These are phyloP conservation scores for Catocala fraxini DNA, from an alignment of 2,888 invertebrate genomes.

Conservation along the genomic window DNA sequence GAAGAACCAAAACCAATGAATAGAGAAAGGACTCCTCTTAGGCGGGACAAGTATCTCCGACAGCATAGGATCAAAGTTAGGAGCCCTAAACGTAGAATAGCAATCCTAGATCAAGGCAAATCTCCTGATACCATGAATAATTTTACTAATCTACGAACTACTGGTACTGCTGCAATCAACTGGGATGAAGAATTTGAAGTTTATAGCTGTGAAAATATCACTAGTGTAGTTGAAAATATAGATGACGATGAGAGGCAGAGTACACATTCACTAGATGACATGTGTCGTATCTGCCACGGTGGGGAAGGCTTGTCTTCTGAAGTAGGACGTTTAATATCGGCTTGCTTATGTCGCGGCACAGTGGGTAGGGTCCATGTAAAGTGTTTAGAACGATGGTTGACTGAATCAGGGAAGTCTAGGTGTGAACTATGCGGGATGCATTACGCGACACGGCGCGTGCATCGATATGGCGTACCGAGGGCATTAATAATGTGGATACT, in stretches of 20 bases:
- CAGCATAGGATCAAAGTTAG: conserved; percentile 77
- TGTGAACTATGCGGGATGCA: conserved; percentile 92
- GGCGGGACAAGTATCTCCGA: conserved; percentile 62
- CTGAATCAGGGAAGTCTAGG: conserved; percentile 90
- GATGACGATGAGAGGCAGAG: conserved; percentile 63
- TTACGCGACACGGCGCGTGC: conserved; percentile 89
- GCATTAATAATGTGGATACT: conserved; percentile 89
- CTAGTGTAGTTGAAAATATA: conserved; percentile 38
- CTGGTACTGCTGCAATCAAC: conserved; percentile 60
- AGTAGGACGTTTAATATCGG: conserved; percentile 75
- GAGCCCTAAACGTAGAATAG: conserved; percentile 69
- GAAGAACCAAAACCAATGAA: conserved; percentile 24
- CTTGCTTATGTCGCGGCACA: conserved; percentile 88
- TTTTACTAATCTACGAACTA: conserved; percentile 33
- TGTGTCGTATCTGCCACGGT: conserved; percentile 84
- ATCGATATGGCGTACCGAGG: conserved; percentile 86
- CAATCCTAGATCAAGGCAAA: conserved; percentile 53
- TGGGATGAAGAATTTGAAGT: conserved; percentile 60
- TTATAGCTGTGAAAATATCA: conserved; percentile 35
- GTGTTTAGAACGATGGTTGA: conserved; percentile 92
- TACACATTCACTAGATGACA: conserved; percentile 72
- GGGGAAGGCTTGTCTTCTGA: conserved; percentile 68
- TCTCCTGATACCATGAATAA: conserved; percentile 29
- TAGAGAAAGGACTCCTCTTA: conserved; percentile 53
- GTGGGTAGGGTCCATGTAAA: conserved; percentile 91